A percentile compares a stretch with the other conserved stretches of the same genome.
These are phyloP conservation scores for Gnatocerus cornutus DNA, from an alignment of 2,888 invertebrate species.

Conservation along the genomic window DNA sequence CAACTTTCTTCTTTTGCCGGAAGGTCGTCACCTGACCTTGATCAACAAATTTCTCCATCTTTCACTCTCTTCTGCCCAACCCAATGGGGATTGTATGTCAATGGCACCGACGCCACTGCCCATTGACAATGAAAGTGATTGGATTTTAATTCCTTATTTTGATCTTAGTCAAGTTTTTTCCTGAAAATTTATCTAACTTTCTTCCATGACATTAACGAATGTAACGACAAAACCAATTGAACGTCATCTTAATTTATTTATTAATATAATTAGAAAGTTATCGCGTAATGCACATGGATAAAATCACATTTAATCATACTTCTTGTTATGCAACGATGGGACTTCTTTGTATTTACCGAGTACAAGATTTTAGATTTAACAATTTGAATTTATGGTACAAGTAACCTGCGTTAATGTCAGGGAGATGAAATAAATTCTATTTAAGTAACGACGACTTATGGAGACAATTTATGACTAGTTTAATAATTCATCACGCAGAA, in stretches of 20 bases:
- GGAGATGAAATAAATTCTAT: background rate
- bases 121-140: conserved; percentile 54
- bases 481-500: too few species aligned
- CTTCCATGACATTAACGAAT: conserved; percentile 26
- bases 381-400: background rate
- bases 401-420: background rate
- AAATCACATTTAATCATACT: conserved; percentile 29
- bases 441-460: background rate
- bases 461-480: too few species aligned
- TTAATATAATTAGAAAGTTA: conserved; percentile 40
- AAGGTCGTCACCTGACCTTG: conserved; percentile 67
- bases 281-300: conserved; percentile 34
- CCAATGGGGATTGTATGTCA: conserved; percentile 57
- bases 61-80: conserved; percentile 65
- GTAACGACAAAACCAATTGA: too few species aligned
- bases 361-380: conserved; percentile 2
- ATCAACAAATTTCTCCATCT: conserved; percentile 66
- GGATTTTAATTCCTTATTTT: conserved; percentile 32
- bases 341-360: conserved; percentile 10
- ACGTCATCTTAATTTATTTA: conserved; percentile 31
- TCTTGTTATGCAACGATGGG: conserved; percentile 15
- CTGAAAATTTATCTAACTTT: conserved; percentile 20
- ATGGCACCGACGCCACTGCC: conserved; percentile 55
- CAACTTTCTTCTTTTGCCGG: conserved; percentile 60
- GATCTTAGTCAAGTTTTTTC: conserved; percentile 9